Evolutionary conservation across 2,888 invertebrate species (phyloP).

Genomic region (Buathra laborator): DNA sequence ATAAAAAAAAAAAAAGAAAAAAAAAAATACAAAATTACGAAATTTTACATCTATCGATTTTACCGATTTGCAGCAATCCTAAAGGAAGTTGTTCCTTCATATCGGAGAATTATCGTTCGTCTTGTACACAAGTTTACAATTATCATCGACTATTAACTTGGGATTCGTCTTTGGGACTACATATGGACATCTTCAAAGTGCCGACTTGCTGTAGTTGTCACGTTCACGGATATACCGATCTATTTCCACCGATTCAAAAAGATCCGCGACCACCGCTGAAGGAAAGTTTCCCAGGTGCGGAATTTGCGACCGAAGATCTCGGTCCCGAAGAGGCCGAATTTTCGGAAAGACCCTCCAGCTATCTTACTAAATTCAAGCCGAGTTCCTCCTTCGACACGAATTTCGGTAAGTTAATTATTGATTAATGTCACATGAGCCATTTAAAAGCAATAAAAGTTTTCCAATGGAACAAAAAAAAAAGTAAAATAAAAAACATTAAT

Average conservation of each 20-base stretch:
- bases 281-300: constrained; percentile 88
- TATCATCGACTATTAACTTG: constrained; percentile 93
- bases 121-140: constrained; percentile 93
- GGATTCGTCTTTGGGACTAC: constrained; percentile 92
- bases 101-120: constrained; percentile 92
- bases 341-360: constrained; percentile 70
- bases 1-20: constrained; percentile 10
- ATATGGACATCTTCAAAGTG: constrained; percentile 94
- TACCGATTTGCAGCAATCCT: constrained; percentile 87
- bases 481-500: neutral
- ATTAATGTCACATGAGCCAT: neutral
- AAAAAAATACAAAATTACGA: neutral
- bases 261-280: constrained; percentile 86
- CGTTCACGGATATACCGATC: constrained; percentile 91
- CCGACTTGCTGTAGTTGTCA: constrained; percentile 94
- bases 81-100: constrained; percentile 92
- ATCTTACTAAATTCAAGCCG: constrained; percentile 73
- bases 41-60: constrained; percentile 1
- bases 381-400: constrained; percentile 71
- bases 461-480: neutral
- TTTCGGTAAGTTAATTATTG: constrained; percentile 68
- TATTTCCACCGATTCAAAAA: constrained; percentile 88
- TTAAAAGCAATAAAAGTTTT: too few species aligned
- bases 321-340: constrained; percentile 63
- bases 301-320: constrained; percentile 80